phyloP scores from a whole-genome alignment of 2,797 vertebrate species.

The Gymnoscopelus braueri region DNA sequence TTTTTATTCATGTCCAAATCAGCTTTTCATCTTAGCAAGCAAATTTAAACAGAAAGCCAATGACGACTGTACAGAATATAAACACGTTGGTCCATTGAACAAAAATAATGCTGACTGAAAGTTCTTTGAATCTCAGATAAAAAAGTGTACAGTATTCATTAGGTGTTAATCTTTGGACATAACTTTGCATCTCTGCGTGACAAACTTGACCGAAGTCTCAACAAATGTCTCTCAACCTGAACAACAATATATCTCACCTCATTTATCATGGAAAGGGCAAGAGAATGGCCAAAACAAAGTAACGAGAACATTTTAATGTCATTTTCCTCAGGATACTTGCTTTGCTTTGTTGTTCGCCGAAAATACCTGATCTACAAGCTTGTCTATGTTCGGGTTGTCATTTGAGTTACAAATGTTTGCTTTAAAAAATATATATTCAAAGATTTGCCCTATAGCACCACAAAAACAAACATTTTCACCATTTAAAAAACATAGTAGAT shows the following conservation, averaged over 20 bases:
- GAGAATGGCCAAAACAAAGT: background rate
- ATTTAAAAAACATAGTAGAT: too few species aligned
- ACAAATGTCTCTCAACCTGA: background rate
- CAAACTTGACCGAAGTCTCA: background rate
- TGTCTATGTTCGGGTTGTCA: too few species aligned
- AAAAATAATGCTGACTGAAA: constrained; percentile 26
- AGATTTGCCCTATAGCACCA: too few species aligned
- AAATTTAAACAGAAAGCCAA: constrained; percentile 25
- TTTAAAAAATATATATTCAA: too few species aligned
- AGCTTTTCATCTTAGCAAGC: constrained; percentile 29
- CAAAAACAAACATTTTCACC: too few species aligned
- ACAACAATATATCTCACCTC: background rate
- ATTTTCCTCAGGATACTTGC: background rate
- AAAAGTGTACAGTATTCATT: background rate
- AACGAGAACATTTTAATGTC: background rate
- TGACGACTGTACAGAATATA: constrained; percentile 16
- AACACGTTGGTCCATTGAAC: constrained; percentile 27
- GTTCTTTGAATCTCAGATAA: constrained; percentile 10
- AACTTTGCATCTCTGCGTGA: background rate
- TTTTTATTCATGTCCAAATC: constrained; percentile 52
- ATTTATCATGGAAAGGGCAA: background rate
- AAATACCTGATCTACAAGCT: too few species aligned
- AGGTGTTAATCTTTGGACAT: background rate
- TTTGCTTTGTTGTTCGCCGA: too few species aligned
- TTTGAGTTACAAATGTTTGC: too few species aligned